phyloP scores from a whole-genome alignment of 2,113 vertebrate species.

The Cyprinodon brontotheroides region DNA sequence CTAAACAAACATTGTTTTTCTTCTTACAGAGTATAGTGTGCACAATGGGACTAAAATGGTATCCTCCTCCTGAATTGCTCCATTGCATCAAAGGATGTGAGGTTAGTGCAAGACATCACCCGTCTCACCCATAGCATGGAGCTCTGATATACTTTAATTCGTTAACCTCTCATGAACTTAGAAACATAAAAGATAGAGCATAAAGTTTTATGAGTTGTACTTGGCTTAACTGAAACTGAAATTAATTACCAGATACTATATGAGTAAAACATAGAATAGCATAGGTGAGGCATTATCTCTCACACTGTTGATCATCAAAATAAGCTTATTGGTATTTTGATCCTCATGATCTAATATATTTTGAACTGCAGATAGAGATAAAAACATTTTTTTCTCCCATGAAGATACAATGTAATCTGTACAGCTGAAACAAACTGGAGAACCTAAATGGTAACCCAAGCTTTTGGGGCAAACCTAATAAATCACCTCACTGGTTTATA shows the following conservation, averaged over 20 bases:
- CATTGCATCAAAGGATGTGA: slow-evolving; percentile 98
- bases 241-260: slow-evolving; percentile 3
- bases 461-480: slow-evolving; percentile 49
- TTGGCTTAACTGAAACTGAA: slow-evolving; percentile 14
- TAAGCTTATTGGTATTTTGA: neutral
- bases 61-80: slow-evolving; percentile 89
- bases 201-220: slow-evolving; percentile 18
- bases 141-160: slow-evolving; percentile 24
- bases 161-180: slow-evolving; percentile 14
- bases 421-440: slow-evolving; percentile 55
- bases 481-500: slow-evolving; percentile 67
- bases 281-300: slow-evolving; percentile 7
- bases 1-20: slow-evolving; percentile 23
- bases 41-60: slow-evolving; percentile 94
- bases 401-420: slow-evolving; percentile 54
- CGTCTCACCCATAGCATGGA: slow-evolving; percentile 19
- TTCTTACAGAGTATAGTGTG: slow-evolving; percentile 89
- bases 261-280: slow-evolving; percentile 6
- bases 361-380: neutral
- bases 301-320: slow-evolving; percentile 1
- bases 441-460: slow-evolving; percentile 68
- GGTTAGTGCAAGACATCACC: slow-evolving; percentile 75
- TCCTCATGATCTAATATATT: slow-evolving; percentile 8
- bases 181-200: slow-evolving; percentile 11
- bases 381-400: slow-evolving; percentile 2